Evolutionary conservation across 2,888 invertebrate species (phyloP).

Genomic region (Andrena praecox): DNA sequence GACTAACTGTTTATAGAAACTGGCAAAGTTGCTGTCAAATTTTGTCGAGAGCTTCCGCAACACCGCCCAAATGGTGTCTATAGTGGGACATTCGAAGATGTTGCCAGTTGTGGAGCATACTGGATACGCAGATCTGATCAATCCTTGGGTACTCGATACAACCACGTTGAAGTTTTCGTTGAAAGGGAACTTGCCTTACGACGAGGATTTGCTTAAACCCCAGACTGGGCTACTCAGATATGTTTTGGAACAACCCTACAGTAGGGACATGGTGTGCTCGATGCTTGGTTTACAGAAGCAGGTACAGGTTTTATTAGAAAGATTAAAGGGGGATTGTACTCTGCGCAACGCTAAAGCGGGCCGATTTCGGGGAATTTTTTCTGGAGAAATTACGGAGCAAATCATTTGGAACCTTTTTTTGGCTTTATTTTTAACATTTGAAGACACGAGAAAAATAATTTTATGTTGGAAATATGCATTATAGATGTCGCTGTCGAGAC

Average conservation of each 20-base stretch:
- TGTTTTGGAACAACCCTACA: constrained; percentile 97
- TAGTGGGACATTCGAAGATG: constrained; percentile 95
- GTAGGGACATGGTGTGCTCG: constrained; percentile 97
- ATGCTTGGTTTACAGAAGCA: constrained; percentile 98
- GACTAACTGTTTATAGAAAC: constrained; percentile 87
- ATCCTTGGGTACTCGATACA: constrained; percentile 97
- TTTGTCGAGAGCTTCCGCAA: constrained; percentile 97
- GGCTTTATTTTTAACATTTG: too few species aligned
- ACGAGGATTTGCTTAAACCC: constrained; percentile 94
- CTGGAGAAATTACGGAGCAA: too few species aligned
- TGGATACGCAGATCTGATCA: constrained; percentile 94
- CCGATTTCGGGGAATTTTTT: too few species aligned
- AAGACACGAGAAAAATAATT: too few species aligned
- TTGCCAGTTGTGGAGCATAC: constrained; percentile 97
- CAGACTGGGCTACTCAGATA: constrained; percentile 95
- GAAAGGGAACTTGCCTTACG: constrained; percentile 94
- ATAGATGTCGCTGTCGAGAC: too few species aligned
- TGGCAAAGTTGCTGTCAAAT: constrained; percentile 93
- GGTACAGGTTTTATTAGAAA: constrained; percentile 82
- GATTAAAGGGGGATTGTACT: too few species aligned
- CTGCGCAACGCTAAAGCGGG: too few species aligned
- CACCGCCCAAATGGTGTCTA: constrained; percentile 98
- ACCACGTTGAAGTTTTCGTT: constrained; percentile 90
- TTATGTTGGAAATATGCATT: too few species aligned
- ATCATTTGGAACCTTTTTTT: too few species aligned